A percentile compares a stretch with the other conserved stretches of the same genome.
Evolutionary conservation across 2,888 invertebrate genomes (phyloP).

Genomic region (Nomada ruficornis): DNA sequence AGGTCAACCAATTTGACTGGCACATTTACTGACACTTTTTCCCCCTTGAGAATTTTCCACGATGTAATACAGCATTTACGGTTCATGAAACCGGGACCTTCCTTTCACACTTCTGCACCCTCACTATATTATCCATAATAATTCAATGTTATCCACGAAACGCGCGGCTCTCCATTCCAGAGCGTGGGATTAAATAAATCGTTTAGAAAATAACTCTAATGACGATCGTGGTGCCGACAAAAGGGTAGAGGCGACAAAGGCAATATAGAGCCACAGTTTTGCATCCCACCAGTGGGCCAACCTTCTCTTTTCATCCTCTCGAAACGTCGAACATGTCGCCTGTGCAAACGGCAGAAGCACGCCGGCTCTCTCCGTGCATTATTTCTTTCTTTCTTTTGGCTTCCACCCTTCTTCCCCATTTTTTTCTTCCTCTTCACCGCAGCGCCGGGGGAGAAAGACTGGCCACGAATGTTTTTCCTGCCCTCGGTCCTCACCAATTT

Average conservation of each 20-base stretch:
- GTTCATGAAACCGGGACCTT: not conserved
- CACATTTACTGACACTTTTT: conserved; percentile 9
- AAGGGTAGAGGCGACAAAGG: conserved; percentile 30
- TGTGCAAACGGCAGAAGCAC: conserved; percentile 48
- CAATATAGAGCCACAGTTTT: conserved; percentile 34
- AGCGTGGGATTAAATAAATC: conserved; percentile 45
- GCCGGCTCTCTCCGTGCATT: conserved; percentile 49
- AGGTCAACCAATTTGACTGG: conserved; percentile 14
- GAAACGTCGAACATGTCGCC: conserved; percentile 62
- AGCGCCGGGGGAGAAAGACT: conserved; percentile 31
- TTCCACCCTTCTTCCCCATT: conserved; percentile 49
- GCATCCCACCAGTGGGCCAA: conserved; percentile 13
- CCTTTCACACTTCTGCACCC: not conserved
- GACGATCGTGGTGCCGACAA: conserved; percentile 42
- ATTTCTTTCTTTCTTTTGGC: conserved; percentile 45
- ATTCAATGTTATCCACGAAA: not conserved
- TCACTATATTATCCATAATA: not conserved
- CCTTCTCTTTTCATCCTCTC: conserved; percentile 38
- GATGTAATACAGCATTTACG: conserved; percentile 1
- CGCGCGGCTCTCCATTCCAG: not conserved
- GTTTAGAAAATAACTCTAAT: conserved; percentile 57
- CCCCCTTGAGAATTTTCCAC: conserved; percentile 1
- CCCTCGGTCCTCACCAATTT: conserved; percentile 17
- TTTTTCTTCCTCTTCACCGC: conserved; percentile 14
- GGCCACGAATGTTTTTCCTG: conserved; percentile 52